phyloP scores from a whole-genome alignment of 2,888 invertebrate species.

The Scrobipalpa atriplicella region DNA sequence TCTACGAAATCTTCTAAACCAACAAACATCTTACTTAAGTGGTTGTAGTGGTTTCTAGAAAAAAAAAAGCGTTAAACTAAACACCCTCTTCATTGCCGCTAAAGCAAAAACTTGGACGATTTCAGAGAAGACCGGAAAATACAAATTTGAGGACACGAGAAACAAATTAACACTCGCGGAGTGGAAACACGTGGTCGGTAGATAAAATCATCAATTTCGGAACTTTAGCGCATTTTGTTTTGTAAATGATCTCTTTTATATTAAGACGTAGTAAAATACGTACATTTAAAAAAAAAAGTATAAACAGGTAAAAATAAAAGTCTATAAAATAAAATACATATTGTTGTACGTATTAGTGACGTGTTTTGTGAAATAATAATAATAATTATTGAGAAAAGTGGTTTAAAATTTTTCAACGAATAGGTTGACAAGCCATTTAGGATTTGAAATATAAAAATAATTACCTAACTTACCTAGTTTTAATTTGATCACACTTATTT shows the following conservation, averaged over 20 bases:
- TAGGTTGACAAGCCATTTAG: too few species aligned
- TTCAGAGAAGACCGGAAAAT: slow-evolving; percentile 63
- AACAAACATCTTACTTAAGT: neutral
- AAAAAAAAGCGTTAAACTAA: slow-evolving; percentile 30
- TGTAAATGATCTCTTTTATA: neutral
- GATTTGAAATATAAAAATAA: too few species aligned
- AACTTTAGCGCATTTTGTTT: neutral
- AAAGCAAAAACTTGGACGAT: slow-evolving; percentile 38
- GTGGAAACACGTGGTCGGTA: slow-evolving; percentile 68
- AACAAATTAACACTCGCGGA: slow-evolving; percentile 69
- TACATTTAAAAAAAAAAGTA: too few species aligned
- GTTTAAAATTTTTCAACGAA: too few species aligned
- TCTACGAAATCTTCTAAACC: neutral
- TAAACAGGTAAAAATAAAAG: too few species aligned
- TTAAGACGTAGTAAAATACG: neutral
- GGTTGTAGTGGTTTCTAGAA: neutral
- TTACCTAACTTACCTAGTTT: too few species aligned
- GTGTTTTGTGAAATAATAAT: too few species aligned
- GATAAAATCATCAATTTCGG: slow-evolving; percentile 9
- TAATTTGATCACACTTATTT: too few species aligned
- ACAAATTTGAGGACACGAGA: slow-evolving; percentile 76
- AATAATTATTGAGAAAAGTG: too few species aligned
- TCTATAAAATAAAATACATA: too few species aligned
- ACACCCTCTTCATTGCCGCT: slow-evolving; percentile 31
- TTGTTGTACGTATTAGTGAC: too few species aligned